Conservation (phyloP, 2,113 vertebrate genomes). For the Melanerpes aurifrons region DNA sequence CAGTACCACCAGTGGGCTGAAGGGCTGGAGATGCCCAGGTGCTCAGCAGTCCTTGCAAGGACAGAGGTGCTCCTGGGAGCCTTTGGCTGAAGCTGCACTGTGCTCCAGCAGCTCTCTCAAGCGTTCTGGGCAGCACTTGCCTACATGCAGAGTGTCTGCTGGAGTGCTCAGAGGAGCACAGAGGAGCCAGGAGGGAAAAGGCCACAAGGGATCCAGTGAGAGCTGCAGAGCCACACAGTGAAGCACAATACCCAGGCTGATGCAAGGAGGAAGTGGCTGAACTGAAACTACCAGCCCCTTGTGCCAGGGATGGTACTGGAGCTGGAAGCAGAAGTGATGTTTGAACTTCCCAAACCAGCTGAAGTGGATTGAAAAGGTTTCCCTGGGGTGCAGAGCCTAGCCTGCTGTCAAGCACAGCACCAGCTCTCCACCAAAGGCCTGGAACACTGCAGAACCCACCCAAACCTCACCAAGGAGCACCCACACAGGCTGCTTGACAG, state of each 20-base stretch:
- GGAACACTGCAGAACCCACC: neutral
- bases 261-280: neutral
- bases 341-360: neutral
- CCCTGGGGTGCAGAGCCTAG: neutral
- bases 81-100: neutral
- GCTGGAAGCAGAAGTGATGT: neutral
- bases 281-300: neutral
- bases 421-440: neutral
- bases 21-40: neutral
- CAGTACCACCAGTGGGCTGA: neutral
- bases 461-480: neutral
- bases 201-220: neutral
- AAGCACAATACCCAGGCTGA: neutral
- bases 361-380: neutral
- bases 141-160: neutral
- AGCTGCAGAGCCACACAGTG: neutral
- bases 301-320: neutral
- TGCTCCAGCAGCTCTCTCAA: neutral
- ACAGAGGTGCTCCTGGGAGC: neutral
- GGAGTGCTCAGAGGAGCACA: neutral
- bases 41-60: neutral
- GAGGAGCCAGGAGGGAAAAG: neutral
- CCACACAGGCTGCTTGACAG: fast-evolving
- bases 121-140: neutral
- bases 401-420: neutral